Base-by-base conservation (phyloP, 2,113 vertebrate genomes). In the Bujurquina vittata region DNA sequence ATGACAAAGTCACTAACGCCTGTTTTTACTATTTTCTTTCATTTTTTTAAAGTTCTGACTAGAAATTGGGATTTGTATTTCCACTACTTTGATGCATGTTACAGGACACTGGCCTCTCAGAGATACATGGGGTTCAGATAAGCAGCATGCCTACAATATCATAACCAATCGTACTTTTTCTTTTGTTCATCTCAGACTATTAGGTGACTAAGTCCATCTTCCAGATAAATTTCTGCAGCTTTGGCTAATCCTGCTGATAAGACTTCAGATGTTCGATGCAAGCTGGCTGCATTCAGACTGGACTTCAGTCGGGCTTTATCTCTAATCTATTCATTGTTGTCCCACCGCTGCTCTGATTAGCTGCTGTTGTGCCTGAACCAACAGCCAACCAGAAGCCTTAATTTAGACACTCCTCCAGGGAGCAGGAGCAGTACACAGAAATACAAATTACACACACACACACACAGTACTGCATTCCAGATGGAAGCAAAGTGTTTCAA, bases 241-340 rank as follows among this genome's bases (percentile, higher is more conserved):
- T 9, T 1, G 3, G 15, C 90, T 74, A 37, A 83, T 87, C 43
- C 46, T 10, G 72, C 15, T 0, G 83, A 93, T 90, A 69, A 88
- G 49, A 54, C 43, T 33, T 76, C 9, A 23, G 17, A 14, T 33
- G 15, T 61, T 33, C 31, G 63, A 29, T 1, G 5, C 7, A 46
- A 59, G 4, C 2, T 0, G 4, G 20, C 40, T 55, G 89, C 80
- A 76, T 93, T 95, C 95, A 81, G 80, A 26, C 76, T 81, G 95
- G 83, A 95, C 95, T 95, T 95, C 78, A 92, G 61, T 81, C 92
- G 1, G 18, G 20, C 87, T 72, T 57, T 74, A 73, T 14, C 0
- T 49, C 84, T 63, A 43, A 54, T 60, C 31, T 14, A 26, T 18
- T 37, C 55, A 82, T 82, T 85, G 91, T 91, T 88, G 81, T 69